Evolutionary conservation across 2,113 vertebrate species (phyloP), one percentile per base, ranked within the genome.

Genomic region (Numenius arquata): DNA sequence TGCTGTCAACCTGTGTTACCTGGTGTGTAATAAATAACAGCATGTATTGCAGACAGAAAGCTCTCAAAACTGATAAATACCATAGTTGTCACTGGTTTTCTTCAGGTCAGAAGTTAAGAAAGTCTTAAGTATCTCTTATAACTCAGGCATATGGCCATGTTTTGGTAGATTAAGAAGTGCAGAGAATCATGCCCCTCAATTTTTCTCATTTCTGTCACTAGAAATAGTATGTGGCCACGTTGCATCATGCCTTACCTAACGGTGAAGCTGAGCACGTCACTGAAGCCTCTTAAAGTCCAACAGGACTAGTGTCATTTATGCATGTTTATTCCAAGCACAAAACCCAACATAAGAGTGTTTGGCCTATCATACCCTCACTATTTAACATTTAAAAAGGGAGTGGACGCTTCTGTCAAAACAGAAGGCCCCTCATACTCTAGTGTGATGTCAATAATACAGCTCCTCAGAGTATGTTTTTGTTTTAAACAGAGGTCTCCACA

Each of bases 401-500:
- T 92, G 94, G 96, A 96, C 88, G 26, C 58, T 88, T 78, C 92
- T 96, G 95, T 94, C 96, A 85, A 98, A 97, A 97, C 93, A 98
- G 97, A 97, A 98, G 95, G 93, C 88, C 97, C 95, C 95, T 97
- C 78, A 71, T 85, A 72, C 77, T 94, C 88, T 55, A 94, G 85
- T 52, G 90, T 97, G 97, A 98, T 97, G 97, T 97, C 98, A 98
- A 92, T 72, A 96, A 96, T 71, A 95, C 66, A 96, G 96, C 93
- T 98, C 97, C 91, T 96, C 79, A 26, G 97, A 97, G 97, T 88
- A 47, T 81, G 92, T 92, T 97, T 95, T 93, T 98, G 95, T 97
- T 98, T 98, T 95, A 97, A 97, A 88, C 88, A 85, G 96, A 98
- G 97, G 94, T 97, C 97, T 94, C 95, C 92, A 94, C 93, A 97